Percentiles rank a stretch among this genome's conserved stretches.
Conservation (phyloP, 2,797 vertebrate genomes). For the Hippoglossus hippoglossus region DNA sequence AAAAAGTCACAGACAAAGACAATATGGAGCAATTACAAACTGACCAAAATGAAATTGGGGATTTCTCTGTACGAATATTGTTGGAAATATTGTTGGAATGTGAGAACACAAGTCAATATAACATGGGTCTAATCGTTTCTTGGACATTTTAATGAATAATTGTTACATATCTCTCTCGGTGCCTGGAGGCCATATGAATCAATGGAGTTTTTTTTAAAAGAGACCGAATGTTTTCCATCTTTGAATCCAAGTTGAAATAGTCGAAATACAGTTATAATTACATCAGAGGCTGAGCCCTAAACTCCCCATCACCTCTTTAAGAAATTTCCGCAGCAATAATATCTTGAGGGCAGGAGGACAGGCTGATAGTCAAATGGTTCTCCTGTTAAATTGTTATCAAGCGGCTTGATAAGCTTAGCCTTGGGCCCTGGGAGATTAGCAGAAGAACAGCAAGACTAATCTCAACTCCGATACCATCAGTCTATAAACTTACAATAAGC, state of each 20-base stretch:
- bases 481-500: conserved; percentile 30
- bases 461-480: conserved; percentile 39
- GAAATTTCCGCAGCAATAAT: conserved; percentile 41
- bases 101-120: no score
- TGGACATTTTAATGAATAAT: no score
- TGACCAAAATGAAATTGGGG: no score
- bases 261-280: conserved; percentile 36
- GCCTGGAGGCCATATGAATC: no score
- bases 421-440: conserved; percentile 4
- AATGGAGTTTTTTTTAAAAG: background rate
- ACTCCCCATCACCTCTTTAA: conserved; percentile 30
- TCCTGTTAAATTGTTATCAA: conserved; percentile 58
- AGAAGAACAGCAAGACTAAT: conserved; percentile 40
- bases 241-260: conserved; percentile 23
- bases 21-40: no score
- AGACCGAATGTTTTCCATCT: conserved; percentile 1
- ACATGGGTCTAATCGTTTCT: no score
- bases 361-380: conserved; percentile 42
- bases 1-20: no score
- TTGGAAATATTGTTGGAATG: no score
- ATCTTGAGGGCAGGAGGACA: conserved; percentile 22
- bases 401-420: conserved; percentile 56
- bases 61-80: no score
- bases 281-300: conserved; percentile 19
- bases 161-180: no score